A percentile compares a stretch with the other conserved stretches of the same genome.
Evolutionary conservation across 2,797 vertebrate species (phyloP).

Genomic region (Champsocephalus esox): DNA sequence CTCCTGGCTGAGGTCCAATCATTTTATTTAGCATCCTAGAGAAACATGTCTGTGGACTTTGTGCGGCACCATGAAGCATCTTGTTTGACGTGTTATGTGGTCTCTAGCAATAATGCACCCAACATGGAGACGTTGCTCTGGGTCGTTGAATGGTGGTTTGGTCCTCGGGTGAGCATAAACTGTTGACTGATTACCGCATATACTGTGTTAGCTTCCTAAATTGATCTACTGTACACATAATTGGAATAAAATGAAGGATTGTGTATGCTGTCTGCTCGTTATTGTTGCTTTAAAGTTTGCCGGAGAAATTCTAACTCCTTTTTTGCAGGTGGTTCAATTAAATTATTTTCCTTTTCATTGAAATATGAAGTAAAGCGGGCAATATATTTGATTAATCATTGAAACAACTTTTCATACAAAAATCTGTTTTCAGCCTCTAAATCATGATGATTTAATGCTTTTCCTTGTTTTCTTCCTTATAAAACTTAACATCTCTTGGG

Average conservation of each 20-base stretch:
- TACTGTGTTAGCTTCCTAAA: conserved; percentile 79
- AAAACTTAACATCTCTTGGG: too few species aligned
- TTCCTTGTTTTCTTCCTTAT: too few species aligned
- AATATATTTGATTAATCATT: too few species aligned
- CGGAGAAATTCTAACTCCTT: not conserved
- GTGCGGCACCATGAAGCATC: conserved; percentile 37
- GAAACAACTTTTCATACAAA: too few species aligned
- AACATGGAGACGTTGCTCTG: conserved; percentile 33
- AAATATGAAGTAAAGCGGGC: not conserved
- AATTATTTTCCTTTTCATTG: not conserved
- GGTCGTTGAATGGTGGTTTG: conserved; percentile 22
- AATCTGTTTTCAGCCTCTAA: too few species aligned
- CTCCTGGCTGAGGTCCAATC: conserved; percentile 12
- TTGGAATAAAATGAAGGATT: conserved; percentile 76
- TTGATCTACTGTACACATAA: conserved; percentile 69
- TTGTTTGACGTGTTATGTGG: conserved; percentile 51
- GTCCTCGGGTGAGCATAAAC: conserved; percentile 28
- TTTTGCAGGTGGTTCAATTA: not conserved
- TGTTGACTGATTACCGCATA: conserved; percentile 71
- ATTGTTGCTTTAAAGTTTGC: conserved; percentile 16
- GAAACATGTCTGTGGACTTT: conserved; percentile 28
- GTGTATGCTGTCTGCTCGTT: conserved; percentile 49
- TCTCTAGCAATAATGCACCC: conserved; percentile 76
- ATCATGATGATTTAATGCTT: too few species aligned
- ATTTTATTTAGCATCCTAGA: conserved; percentile 25